These are phyloP conservation scores for Ammodytes dubius DNA, from an alignment of 2,113 vertebrate genomes.

Conservation along the genomic window DNA sequence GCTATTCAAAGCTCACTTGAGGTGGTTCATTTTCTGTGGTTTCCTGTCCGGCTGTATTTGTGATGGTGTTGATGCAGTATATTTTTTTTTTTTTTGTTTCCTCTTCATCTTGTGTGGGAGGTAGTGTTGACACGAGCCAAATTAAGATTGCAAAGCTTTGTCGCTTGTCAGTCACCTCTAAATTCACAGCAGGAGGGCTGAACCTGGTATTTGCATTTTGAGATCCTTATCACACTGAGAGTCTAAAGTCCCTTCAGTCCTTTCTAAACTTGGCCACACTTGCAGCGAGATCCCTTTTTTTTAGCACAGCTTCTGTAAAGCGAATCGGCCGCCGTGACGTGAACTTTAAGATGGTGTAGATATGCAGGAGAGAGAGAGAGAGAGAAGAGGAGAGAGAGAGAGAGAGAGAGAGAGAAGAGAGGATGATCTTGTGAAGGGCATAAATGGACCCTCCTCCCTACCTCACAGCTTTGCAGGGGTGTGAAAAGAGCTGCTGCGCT, in stretches of 20 bases:
- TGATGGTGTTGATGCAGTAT: not conserved
- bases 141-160: slow-evolving; percentile 11
- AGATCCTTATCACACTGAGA: not conserved
- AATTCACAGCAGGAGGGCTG: not conserved
- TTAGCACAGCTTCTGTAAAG: not conserved
- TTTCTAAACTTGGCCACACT: slow-evolving; percentile 1
- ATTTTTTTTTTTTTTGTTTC: not conserved
- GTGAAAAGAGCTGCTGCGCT: slow-evolving; percentile 42
- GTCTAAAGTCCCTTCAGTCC: not conserved
- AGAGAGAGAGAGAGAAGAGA: not conserved
- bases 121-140: not conserved
- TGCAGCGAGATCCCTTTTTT: not conserved
- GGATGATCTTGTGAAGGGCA: slow-evolving; percentile 13
- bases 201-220: not conserved
- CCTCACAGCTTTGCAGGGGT: slow-evolving; percentile 18
- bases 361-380: not conserved
- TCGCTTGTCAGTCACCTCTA: slow-evolving; percentile 9
- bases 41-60: not conserved
- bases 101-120: slow-evolving; percentile 13
- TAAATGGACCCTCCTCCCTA: not conserved
- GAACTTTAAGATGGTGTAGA: not conserved
- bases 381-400: no score
- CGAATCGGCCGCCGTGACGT: not conserved
- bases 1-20: not conserved
- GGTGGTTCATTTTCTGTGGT: not conserved